Conservation (phyloP, 2,797 vertebrate species). For the Cossypha caffra region DNA sequence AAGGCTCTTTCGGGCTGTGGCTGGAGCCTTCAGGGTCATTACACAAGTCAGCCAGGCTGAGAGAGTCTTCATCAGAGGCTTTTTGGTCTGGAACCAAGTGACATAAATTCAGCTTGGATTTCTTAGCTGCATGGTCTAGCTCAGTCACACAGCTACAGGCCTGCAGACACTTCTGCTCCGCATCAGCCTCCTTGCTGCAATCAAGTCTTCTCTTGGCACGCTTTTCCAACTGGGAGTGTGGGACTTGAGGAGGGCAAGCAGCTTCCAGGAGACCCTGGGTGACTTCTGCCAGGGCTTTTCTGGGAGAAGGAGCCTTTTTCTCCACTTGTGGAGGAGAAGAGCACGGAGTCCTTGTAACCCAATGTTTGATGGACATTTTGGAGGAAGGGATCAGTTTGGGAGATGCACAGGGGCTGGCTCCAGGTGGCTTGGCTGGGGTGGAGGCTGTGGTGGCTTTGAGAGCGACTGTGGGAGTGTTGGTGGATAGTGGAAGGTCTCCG, state of each 20-base stretch:
- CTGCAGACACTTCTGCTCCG: conserved; percentile 73
- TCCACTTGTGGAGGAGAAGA: conserved; percentile 66
- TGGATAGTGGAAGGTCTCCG: conserved; percentile 87
- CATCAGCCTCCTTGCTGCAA: conserved; percentile 69
- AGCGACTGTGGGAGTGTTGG: conserved; percentile 78
- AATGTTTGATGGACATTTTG: conserved; percentile 83
- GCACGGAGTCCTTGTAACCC: conserved; percentile 81
- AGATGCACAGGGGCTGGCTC: conserved; percentile 3
- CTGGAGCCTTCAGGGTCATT: neutral
- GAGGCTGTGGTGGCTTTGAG: conserved; percentile 8
- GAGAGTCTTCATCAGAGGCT: conserved; percentile 31
- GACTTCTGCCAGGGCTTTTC: conserved; percentile 79
- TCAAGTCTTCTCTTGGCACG: conserved; percentile 91
- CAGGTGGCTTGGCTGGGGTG: conserved; percentile 50
- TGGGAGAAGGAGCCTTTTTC: conserved; percentile 66
- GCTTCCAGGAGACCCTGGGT: conserved; percentile 76
- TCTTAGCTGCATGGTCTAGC: conserved; percentile 80
- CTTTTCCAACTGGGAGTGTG: conserved; percentile 63
- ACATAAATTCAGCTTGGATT: conserved; percentile 74
- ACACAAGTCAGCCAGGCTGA: conserved; percentile 28
- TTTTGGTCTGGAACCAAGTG: conserved; percentile 59
- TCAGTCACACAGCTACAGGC: conserved; percentile 82
- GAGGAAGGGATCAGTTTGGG: conserved; percentile 66
- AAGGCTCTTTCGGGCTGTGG: conserved; percentile 25
- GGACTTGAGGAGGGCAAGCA: neutral